Base-by-base conservation (phyloP, 2,888 invertebrate genomes). In the Drosophila melanosoma region DNA sequence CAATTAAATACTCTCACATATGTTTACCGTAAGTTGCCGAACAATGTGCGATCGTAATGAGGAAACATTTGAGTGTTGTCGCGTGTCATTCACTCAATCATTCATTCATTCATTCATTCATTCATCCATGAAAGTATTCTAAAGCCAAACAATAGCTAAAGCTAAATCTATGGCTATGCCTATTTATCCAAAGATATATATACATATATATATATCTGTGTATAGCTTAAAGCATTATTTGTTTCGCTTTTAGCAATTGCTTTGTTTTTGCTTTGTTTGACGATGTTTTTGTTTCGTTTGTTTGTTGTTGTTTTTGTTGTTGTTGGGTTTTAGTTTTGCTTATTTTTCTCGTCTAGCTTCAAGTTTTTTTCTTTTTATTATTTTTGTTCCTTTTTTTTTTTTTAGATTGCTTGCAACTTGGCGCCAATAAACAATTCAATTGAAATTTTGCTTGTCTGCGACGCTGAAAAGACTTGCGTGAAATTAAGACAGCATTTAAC, bases 401-500 rank as follows among this genome's bases (percentile, higher is more conserved):
- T n/a, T 59, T 59, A n/a, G 29, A 26, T 49, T 35, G 53, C 54
- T 56, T 65, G 49, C 59, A 56, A 56, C 52, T 71, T 73, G 74
- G 74, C 78, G 78, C 78, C 79, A 74, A 79, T 79, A 77, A 79
- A 74, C 79, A 80, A 81, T 80, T 80, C 78, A 80, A 80, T 81
- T 77, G 82, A 78, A 76, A 77, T 74, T 81, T 71, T 59, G 62
- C 54, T 42, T 65, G 70, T 65, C 62, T 71, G 60, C 48, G 64
- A 49, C 59, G 62, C 60, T 68, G 52, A 61, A 71, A 79, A 83
- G 82, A 80, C 74, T 65, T 74, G 73, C 63, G 73, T 74, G 77
- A 74, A 81, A 81, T 81, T 81, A 82, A 73, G 75, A 75, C 73
- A 75, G 81, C 77, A 85, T 87, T 83, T 80, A 82, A 74, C 83